Percentiles rank a stretch among this genome's conserved stretches.
These are phyloP conservation scores for Cricetomys ansorgei DNA, from an alignment of 2,113 vertebrate genomes.

Conservation along the genomic window DNA sequence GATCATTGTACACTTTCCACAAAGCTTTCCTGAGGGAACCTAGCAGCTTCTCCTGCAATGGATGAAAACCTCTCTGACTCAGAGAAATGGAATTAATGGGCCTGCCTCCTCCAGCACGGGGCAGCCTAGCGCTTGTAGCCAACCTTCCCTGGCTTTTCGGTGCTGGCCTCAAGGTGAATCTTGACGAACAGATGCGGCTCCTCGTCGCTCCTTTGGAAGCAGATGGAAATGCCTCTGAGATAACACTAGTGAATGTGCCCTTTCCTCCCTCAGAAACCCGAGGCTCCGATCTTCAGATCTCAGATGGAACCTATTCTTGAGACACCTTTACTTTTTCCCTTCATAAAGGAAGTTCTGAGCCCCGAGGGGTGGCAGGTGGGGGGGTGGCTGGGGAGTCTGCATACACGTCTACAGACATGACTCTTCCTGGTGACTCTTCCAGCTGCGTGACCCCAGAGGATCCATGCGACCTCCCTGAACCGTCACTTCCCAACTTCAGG, in stretches of 20 bases:
- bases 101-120: not conserved
- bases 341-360: not conserved
- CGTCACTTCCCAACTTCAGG: not conserved
- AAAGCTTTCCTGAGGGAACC: constrained; percentile 64
- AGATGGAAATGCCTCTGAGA: constrained; percentile 28
- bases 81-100: not conserved
- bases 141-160: not conserved
- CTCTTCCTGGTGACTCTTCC: not conserved
- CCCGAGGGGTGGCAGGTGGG: not conserved
- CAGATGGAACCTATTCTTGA: not conserved
- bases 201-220: not conserved
- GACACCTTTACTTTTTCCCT: not conserved
- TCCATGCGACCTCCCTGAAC: not conserved
- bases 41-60: constrained; percentile 37
- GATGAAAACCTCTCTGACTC: constrained; percentile 46
- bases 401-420: not conserved
- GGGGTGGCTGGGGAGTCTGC: not conserved
- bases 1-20: not conserved
- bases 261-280: not conserved
- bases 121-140: not conserved
- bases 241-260: not conserved
- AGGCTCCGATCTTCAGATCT: constrained; percentile 4
- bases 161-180: constrained; percentile 39
- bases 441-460: not conserved
- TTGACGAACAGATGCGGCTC: constrained; percentile 27